A percentile compares a stretch with the other conserved stretches of the same genome.
phyloP scores from a whole-genome alignment of 2,888 invertebrate genomes.

The Eupithecia insigniata region DNA sequence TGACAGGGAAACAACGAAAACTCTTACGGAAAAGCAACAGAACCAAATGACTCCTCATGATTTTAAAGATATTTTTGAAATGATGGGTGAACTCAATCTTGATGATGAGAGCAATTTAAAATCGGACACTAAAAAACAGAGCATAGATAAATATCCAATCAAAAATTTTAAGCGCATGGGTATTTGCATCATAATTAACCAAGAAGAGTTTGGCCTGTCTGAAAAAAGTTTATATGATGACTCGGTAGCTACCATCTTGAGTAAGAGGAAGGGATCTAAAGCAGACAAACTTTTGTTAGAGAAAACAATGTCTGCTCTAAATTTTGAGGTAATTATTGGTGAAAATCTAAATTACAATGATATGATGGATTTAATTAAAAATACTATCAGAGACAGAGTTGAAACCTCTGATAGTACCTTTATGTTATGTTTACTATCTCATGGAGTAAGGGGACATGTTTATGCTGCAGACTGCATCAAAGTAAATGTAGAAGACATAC shows the following conservation, averaged over 20 bases:
- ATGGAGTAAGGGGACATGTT: conserved; percentile 73
- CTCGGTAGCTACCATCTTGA: conserved; percentile 48
- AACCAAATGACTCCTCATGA: conserved; percentile 39
- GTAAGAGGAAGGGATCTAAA: conserved; percentile 64
- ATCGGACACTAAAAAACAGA: conserved; percentile 58
- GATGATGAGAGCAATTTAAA: conserved; percentile 54
- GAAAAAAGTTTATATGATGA: conserved; percentile 61
- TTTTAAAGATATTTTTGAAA: conserved; percentile 57
- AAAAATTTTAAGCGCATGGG: conserved; percentile 68
- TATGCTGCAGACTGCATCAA: conserved; percentile 75
- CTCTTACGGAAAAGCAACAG: conserved; percentile 29
- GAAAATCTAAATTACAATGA: conserved; percentile 63
- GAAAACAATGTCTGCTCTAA: conserved; percentile 65
- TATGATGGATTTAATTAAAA: conserved; percentile 65
- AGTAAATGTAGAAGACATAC: conserved; percentile 71
- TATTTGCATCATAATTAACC: conserved; percentile 75
- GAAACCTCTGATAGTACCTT: conserved; percentile 69
- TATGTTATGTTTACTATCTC: conserved; percentile 75
- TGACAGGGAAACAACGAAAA: conserved; percentile 21
- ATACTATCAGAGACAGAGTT: conserved; percentile 60
- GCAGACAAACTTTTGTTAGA: conserved; percentile 63
- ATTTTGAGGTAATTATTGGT: conserved; percentile 65
- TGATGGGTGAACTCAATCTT: conserved; percentile 54
- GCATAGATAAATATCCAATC: conserved; percentile 62
- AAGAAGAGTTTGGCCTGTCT: conserved; percentile 73